Base-by-base conservation (phyloP, 2,113 vertebrate species). In the Siphamia tubifer region DNA sequence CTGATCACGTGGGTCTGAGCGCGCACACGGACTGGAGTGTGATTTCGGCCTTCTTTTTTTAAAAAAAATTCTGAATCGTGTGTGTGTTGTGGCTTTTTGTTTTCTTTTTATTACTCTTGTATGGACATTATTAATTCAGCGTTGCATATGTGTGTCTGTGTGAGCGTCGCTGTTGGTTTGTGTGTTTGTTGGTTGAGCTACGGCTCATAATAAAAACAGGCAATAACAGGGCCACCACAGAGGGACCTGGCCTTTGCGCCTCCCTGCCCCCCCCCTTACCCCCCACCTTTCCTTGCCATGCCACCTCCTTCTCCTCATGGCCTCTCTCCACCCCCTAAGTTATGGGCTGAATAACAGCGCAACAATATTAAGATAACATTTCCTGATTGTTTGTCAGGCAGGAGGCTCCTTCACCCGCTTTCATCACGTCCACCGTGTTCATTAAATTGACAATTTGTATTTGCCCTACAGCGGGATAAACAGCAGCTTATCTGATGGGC, bases 121-220 rank as follows among this genome's bases (percentile, higher is more conserved):
- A 34, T n/a, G n/a, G n/a, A n/a, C n/a, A n/a, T n/a, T n/a, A n/a
- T n/a, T n/a, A n/a, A n/a, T n/a, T n/a, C n/a, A n/a, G n/a, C 24
- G 30, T 48, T 48, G 19, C 13, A n/a, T 10, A 12, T 34, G 27
- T 45, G 38, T 62, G n/a, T 64, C 3, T 49, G 44, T 42, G 32
- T 30, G 25, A 47, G 30, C 28, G 6, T 16, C 45, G 52, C 7
- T 1, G 16, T 35, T n/a, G 32, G n/a, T 25, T 16, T 64, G 78
- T 85, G 82, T 85, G 79, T 74, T 84, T 78, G 78, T n/a, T n/a
- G 69, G 64, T 63, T 94, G 94, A 95, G 93, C 93, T 93, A 93
- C 90, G 90, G 91, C 90, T 90, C 92, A 93, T 94, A 96, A 96
- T 95, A 95, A 96, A 96, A 94, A 92, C 92, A 94, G 94, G 93